These are phyloP conservation scores for Matsumurasca onukii DNA, from an alignment of 1,140 invertebrate genomes.

Conservation along the genomic window DNA sequence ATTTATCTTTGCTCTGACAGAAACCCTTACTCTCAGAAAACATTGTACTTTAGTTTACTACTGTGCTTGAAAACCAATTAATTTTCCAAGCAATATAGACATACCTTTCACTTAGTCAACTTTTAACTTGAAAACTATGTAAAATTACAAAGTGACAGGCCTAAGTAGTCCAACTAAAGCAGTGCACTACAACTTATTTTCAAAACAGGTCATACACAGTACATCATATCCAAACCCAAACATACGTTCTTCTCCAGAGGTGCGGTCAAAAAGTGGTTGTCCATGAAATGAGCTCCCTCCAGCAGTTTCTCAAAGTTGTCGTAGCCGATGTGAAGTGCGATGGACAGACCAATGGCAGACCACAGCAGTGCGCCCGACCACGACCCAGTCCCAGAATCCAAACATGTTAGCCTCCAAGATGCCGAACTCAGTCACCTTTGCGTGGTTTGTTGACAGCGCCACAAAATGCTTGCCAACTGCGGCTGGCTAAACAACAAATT, in stretches of 20 bases:
- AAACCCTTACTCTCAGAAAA: too few species aligned
- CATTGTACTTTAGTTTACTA: too few species aligned
- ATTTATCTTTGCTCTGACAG: too few species aligned
- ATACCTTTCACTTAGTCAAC: too few species aligned
- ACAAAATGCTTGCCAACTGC: conserved; percentile 97
- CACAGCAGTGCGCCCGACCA: conserved; percentile 92
- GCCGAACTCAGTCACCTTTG: conserved; percentile 94
- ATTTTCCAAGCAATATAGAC: too few species aligned
- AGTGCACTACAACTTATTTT: too few species aligned
- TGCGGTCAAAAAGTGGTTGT: conserved; percentile 88
- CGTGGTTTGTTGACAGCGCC: conserved; percentile 92
- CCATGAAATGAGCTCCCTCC: conserved; percentile 90
- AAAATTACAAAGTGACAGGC: too few species aligned
- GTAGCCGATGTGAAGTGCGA: conserved; percentile 90
- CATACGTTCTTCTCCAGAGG: conserved; percentile 94
- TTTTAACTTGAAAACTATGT: too few species aligned
- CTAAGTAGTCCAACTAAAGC: too few species aligned
- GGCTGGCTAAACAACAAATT: conserved; percentile 67
- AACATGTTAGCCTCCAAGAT: conserved; percentile 99
- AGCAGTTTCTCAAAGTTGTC: conserved; percentile 94
- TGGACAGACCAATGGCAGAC: conserved; percentile 98
- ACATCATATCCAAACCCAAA: too few species aligned
- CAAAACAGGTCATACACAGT: too few species aligned
- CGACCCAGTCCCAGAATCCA: conserved; percentile 99
- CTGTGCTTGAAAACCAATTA: too few species aligned